Percentiles rank a stretch among this genome's conserved stretches.
phyloP scores from a whole-genome alignment of 1,140 invertebrate species.

The Chironomus tepperi region DNA sequence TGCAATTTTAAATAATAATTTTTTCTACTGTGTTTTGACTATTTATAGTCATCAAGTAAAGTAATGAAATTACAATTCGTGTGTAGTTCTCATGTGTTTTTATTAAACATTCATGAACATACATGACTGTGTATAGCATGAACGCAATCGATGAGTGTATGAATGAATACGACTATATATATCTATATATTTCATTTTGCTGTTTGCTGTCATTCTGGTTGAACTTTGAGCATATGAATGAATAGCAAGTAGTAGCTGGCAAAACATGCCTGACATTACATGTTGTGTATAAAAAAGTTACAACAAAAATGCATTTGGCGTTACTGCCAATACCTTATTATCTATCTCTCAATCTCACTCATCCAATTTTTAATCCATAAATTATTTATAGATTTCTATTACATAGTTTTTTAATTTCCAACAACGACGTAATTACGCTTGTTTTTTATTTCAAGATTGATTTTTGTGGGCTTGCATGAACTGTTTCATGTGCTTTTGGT shows the following conservation, averaged over 20 bases:
- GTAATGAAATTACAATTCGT: not conserved
- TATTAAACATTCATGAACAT: conserved; percentile 3
- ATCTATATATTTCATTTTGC: not conserved
- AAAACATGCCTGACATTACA: not conserved
- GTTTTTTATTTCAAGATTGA: too few relatives aligned
- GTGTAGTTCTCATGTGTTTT: conserved; percentile 1
- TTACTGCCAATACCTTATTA: too few relatives aligned
- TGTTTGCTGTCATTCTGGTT: not conserved
- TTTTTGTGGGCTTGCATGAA: too few relatives aligned
- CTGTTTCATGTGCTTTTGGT: too few relatives aligned
- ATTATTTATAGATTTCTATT: too few relatives aligned
- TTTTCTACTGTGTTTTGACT: conserved; percentile 9
- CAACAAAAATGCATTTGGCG: too few relatives aligned
- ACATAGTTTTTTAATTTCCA: too few relatives aligned
- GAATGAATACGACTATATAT: not conserved
- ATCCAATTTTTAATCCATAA: too few relatives aligned
- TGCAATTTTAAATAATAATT: too few relatives aligned
- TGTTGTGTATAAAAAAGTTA: too few relatives aligned
- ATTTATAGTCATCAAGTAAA: conserved; percentile 21
- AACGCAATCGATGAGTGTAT: not conserved
- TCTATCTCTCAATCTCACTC: too few relatives aligned
- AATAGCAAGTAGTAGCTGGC: not conserved
- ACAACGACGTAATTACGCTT: too few relatives aligned
- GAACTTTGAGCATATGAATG: not conserved
- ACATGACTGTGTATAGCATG: not conserved